These are phyloP conservation scores for Oenanthe oenanthe DNA, from an alignment of 2,113 vertebrate genomes.

Conservation along the genomic window DNA sequence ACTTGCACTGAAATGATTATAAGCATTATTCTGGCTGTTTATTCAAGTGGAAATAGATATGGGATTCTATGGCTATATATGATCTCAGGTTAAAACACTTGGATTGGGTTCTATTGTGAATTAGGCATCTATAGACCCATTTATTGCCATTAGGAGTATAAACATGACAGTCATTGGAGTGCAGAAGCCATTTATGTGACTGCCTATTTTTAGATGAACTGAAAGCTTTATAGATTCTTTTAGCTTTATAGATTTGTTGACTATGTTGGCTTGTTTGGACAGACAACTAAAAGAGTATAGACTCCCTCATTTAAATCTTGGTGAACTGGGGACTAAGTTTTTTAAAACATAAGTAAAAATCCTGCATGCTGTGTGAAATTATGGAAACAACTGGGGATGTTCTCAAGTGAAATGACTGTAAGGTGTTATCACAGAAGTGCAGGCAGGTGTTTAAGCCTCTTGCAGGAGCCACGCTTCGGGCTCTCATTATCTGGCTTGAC, in stretches of 20 bases:
- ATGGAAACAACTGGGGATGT: neutral
- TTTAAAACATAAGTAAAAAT: neutral
- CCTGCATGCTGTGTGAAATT: neutral
- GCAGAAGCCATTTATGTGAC: neutral
- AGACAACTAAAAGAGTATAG: neutral
- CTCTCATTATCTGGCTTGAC: neutral
- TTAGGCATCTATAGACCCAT: neutral
- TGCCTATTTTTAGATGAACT: neutral
- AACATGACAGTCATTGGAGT: neutral
- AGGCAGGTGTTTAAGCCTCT: conserved; percentile 40
- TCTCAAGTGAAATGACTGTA: neutral
- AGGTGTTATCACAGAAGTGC: conserved; percentile 31
- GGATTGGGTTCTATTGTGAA: neutral
- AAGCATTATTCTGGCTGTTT: neutral
- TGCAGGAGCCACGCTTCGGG: neutral
- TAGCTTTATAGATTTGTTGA: neutral
- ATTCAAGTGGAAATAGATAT: neutral
- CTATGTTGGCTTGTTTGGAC: neutral
- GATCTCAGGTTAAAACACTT: neutral
- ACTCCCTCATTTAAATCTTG: neutral
- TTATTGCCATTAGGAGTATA: neutral
- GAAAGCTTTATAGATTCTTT: neutral
- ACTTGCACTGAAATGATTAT: neutral
- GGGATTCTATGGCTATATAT: neutral
- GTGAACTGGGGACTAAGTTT: neutral